Evolutionary conservation across 1,140 invertebrate genomes (phyloP).

Genomic region (Gerris buenoi): DNA sequence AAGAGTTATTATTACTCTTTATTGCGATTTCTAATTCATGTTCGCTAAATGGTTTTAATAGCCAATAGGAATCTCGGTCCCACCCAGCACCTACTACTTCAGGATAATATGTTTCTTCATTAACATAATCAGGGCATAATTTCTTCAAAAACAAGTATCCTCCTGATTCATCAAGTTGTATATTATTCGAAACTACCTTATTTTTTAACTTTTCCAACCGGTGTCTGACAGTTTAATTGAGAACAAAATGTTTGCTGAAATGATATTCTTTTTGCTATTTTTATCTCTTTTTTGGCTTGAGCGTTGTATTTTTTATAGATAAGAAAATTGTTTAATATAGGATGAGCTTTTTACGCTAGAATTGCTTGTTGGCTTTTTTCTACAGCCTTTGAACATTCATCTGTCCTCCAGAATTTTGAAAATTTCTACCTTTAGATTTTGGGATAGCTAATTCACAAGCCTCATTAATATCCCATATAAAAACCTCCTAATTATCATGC

Average conservation of each 20-base stretch:
- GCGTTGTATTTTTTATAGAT: background rate
- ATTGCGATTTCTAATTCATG: background rate
- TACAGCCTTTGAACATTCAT: background rate
- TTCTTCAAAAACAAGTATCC: background rate
- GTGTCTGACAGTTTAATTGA: background rate
- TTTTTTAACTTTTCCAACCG: background rate
- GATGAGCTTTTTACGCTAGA: background rate
- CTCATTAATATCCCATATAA: background rate
- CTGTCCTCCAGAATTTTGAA: background rate
- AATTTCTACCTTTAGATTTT: background rate
- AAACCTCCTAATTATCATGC: background rate
- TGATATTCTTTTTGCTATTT: background rate
- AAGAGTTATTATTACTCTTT: background rate
- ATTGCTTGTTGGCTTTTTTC: background rate
- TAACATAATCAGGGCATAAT: background rate
- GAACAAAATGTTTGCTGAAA: background rate
- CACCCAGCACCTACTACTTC: background rate
- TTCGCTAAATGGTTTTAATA: background rate
- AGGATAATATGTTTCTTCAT: background rate
- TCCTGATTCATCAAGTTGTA: background rate
- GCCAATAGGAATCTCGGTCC: background rate
- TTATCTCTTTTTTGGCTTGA: background rate
- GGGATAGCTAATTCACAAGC: background rate
- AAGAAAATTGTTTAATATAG: background rate
- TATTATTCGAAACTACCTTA: background rate